Evolutionary conservation across 2,888 invertebrate genomes (phyloP).

Genomic region (Lydus trimaculatus): DNA sequence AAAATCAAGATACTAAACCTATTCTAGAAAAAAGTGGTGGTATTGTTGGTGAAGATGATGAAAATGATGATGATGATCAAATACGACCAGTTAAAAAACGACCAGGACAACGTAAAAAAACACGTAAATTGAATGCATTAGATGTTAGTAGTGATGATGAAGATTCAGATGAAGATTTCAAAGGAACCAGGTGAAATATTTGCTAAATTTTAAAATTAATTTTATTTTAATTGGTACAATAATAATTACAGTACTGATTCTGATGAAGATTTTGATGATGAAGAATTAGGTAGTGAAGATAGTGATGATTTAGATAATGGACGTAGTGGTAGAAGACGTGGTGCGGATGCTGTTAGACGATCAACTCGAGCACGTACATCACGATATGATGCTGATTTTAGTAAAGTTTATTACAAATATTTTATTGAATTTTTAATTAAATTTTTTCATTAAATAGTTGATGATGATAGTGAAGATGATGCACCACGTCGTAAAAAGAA

Average conservation of each 20-base stretch:
- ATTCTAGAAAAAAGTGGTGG: constrained; percentile 51
- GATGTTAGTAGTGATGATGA: constrained; percentile 73
- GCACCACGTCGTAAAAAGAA: constrained; percentile 66
- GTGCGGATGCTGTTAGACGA: constrained; percentile 61
- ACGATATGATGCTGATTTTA: constrained; percentile 66
- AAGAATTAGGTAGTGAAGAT: constrained; percentile 65
- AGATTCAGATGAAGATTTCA: constrained; percentile 90
- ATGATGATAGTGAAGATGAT: constrained; percentile 64
- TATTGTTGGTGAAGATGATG: constrained; percentile 54
- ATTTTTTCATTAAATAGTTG: constrained; percentile 41
- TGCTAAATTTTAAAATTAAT: constrained; percentile 15
- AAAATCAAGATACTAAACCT: constrained; percentile 32
- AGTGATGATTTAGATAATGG: constrained; percentile 63
- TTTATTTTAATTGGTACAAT: background rate
- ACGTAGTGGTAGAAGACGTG: constrained; percentile 59
- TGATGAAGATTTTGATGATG: constrained; percentile 65
- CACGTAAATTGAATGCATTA: constrained; percentile 79
- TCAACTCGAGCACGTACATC: constrained; percentile 64
- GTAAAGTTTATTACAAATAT: constrained; percentile 46
- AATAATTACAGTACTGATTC: constrained; percentile 53
- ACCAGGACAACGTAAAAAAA: constrained; percentile 65
- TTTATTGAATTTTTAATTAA: constrained; percentile 7
- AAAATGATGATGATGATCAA: constrained; percentile 48
- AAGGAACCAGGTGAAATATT: constrained; percentile 73
- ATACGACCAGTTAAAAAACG: constrained; percentile 54